Evolutionary conservation across 1,140 invertebrate genomes (phyloP), one percentile per base, ranked within the genome.

Genomic region (Antheraea mylitta): DNA sequence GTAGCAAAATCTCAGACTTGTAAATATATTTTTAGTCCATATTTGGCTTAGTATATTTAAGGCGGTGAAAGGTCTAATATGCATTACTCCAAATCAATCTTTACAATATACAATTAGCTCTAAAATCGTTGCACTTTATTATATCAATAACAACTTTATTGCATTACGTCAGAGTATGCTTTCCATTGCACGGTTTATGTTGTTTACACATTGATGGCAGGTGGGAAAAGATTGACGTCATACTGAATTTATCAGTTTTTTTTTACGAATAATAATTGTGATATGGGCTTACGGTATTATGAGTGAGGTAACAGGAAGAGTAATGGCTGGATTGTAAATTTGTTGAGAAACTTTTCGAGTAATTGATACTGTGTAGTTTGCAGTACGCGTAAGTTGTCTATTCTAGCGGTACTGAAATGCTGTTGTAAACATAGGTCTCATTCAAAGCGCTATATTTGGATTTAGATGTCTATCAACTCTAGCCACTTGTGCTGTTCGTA

Each of bases 141-240:
- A 30, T 61, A 61, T 22, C 19, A 61, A 61, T 61, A 61, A 61
- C 60, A 36, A 22, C 60, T 61, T 61, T 61, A 61, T 61, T 61
- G 22, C 30, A 22, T 19, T 61, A 61, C 60, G 60, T 61, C 22
- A 64, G 38, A 64, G 63, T 18, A 18, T 38, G 63, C 18, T 64
- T 38, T 37, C 16, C 37, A n/a, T 45, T 42, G 38, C 38, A 42
- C 30, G 38, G 30, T 64, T 38, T 22, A 66, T 58, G 45, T 66
- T 66, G 62, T 64, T 64, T 64, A 22, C 13, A 18, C 62, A 66
- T 66, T 22, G 58, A 30, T 58, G 45, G 64, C 64, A 66, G 64
- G 64, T 66, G 64, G 18, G 64, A 58, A 58, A 11, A 66, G 64
- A 58, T 66, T 66, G 64, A 66, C 64, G 64, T 66, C 64, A 66